Evolutionary conservation across 2,113 vertebrate species (phyloP).

Genomic region (Nymphicus hollandicus): DNA sequence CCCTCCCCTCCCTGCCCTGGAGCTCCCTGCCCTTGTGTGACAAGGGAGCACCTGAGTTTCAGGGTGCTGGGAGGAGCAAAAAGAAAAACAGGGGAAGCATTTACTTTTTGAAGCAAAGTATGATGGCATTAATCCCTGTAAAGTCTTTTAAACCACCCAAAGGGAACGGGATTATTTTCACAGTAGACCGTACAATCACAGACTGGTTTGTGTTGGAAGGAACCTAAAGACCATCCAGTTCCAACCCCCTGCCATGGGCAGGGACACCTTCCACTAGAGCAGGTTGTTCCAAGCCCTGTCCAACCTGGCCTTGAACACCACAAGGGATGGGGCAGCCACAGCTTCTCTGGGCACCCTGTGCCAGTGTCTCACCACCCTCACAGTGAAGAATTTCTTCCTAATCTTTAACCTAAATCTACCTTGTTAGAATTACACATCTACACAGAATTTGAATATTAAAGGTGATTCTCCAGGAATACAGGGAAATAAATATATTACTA

Average conservation of each 20-base stretch:
- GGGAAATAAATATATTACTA: neutral
- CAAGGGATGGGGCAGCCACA: neutral
- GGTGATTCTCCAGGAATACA: neutral
- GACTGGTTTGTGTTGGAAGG: neutral
- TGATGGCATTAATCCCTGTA: neutral
- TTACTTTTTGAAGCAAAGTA: neutral
- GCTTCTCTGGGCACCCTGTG: neutral
- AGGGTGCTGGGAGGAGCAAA: neutral
- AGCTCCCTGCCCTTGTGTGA: neutral
- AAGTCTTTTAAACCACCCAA: neutral
- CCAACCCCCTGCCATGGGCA: neutral
- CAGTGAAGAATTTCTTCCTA: neutral
- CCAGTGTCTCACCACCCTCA: neutral
- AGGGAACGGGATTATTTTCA: neutral
- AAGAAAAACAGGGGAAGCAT: neutral
- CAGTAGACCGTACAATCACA: neutral
- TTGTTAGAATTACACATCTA: neutral
- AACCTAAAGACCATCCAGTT: neutral
- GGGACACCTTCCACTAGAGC: neutral
- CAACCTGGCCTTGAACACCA: neutral
- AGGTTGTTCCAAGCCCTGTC: neutral
- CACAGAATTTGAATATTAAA: neutral
- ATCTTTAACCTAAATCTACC: neutral
- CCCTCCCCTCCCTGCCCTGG: neutral
- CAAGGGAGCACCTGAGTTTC: neutral